Evolutionary conservation across 2,888 invertebrate genomes (phyloP).

Genomic region (Cerastis rubricosa): DNA sequence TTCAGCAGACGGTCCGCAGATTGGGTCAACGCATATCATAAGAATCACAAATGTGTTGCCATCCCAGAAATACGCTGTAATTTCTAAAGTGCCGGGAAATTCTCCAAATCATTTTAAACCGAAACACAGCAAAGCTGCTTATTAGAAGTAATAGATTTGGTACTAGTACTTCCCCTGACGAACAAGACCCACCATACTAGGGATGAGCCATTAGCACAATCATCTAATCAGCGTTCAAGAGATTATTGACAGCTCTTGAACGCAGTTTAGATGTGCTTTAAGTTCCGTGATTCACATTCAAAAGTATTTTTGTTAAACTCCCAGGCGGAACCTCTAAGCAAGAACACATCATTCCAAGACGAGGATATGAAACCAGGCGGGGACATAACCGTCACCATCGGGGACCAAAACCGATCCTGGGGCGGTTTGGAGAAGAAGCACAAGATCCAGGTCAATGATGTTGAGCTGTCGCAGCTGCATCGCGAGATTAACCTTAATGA

Average conservation of each 20-base stretch:
- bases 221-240: background rate
- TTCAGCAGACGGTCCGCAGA: background rate
- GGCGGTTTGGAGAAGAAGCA: slow-evolving; percentile 74
- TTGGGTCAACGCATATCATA: background rate
- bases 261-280: background rate
- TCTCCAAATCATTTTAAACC: background rate
- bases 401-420: slow-evolving; percentile 78
- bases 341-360: slow-evolving; percentile 77
- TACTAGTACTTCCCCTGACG: background rate
- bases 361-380: slow-evolving; percentile 70
- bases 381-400: slow-evolving; percentile 62
- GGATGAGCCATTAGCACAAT: background rate
- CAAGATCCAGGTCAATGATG: slow-evolving; percentile 75
- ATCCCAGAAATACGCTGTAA: background rate
- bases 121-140: background rate
- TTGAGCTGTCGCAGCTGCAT: slow-evolving; percentile 78
- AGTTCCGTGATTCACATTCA: background rate
- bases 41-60: background rate
- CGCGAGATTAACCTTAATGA: slow-evolving; percentile 82
- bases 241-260: background rate
- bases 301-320: background rate
- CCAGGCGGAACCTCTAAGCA: slow-evolving; percentile 74
- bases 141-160: background rate
- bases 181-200: background rate
- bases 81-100: background rate